Evolutionary conservation across 2,888 invertebrate genomes (phyloP).

Genomic region (Eurois occulta): DNA sequence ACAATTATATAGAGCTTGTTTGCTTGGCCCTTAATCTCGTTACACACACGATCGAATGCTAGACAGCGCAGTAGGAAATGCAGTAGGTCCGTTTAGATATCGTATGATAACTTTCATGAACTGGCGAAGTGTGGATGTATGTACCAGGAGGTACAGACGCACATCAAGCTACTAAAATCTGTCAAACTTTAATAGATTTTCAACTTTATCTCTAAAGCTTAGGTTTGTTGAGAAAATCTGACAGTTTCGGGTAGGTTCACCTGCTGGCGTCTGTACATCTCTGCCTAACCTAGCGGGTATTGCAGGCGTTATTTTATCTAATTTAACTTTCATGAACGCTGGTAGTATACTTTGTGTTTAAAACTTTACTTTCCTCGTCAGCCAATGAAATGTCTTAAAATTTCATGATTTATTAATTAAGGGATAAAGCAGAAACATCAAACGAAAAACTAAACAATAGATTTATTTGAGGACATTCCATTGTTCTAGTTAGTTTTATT

Average conservation of each 20-base stretch:
- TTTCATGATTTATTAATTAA: neutral
- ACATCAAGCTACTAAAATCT: too few relatives aligned
- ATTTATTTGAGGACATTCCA: neutral
- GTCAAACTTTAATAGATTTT: too few relatives aligned
- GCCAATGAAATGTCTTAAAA: too few relatives aligned
- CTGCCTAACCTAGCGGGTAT: too few relatives aligned
- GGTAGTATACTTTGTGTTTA: neutral
- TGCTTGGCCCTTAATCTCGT: constrained; percentile 66
- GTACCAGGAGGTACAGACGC: too few relatives aligned
- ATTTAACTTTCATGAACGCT: neutral
- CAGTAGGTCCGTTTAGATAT: constrained; percentile 19
- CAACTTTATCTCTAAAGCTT: too few relatives aligned
- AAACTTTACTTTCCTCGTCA: neutral
- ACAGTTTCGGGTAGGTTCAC: too few relatives aligned
- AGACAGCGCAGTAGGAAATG: neutral
- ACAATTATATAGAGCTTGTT: constrained; percentile 65
- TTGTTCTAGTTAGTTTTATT: neutral
- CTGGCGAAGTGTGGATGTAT: neutral
- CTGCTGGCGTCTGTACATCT: too few relatives aligned
- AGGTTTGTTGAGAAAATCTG: too few relatives aligned
- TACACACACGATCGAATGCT: constrained; percentile 64
- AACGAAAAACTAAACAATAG: neutral
- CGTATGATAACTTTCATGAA: neutral
- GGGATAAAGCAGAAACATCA: neutral
- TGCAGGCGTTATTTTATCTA: neutral